A percentile compares a stretch with the other conserved stretches of the same genome.
These are phyloP conservation scores for Griposia aprilina DNA, from an alignment of 2,888 invertebrate genomes.

Conservation along the genomic window DNA sequence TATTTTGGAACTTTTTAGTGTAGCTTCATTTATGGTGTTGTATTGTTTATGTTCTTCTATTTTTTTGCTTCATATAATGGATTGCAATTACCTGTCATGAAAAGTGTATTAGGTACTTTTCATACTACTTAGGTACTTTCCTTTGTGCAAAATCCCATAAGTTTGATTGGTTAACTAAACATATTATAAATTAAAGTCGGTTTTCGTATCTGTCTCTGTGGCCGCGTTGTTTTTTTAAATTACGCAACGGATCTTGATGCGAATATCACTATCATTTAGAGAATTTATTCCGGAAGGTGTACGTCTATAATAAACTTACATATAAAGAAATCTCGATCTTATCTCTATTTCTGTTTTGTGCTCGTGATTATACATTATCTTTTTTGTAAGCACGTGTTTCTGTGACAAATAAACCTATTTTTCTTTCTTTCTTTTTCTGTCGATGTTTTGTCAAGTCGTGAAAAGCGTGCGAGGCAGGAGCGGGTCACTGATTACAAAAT, in stretches of 20 bases:
- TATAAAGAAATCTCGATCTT: too few species aligned
- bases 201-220: too few species aligned
- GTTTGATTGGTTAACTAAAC: too few species aligned
- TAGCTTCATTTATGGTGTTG: slow-evolving; percentile 12
- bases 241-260: background rate
- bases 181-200: too few species aligned
- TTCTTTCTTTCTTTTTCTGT: too few species aligned
- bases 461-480: background rate
- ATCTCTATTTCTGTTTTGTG: too few species aligned
- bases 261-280: background rate
- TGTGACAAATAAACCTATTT: too few species aligned
- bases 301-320: too few species aligned
- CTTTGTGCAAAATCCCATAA: background rate
- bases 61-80: background rate
- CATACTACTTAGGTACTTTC: background rate
- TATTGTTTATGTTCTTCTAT: slow-evolving; percentile 4
- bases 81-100: background rate
- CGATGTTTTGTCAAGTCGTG: background rate
- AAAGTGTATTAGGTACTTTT: background rate
- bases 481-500: background rate
- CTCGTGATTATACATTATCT: too few species aligned
- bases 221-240: too few species aligned
- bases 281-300: background rate
- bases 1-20: slow-evolving; percentile 33
- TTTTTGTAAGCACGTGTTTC: too few species aligned